phyloP scores from a whole-genome alignment of 2,797 vertebrate genomes.

The Chaetophractus vellerosus region DNA sequence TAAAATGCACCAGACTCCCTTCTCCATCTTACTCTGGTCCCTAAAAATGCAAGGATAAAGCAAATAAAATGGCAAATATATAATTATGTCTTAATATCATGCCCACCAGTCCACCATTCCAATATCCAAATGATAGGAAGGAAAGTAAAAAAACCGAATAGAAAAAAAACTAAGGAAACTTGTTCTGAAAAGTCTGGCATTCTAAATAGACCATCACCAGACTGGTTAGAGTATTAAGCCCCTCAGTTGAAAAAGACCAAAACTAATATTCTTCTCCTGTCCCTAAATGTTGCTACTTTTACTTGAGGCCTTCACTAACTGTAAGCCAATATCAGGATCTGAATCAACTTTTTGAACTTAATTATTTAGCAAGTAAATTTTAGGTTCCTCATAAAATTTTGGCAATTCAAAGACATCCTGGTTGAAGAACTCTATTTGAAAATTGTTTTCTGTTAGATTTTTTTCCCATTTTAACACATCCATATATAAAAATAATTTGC shows the following conservation, averaged over 20 bases:
- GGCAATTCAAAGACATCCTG: background rate
- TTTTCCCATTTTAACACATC: background rate
- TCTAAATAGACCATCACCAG: background rate
- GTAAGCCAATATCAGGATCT: background rate
- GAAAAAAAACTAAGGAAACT: too few species aligned
- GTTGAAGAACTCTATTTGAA: background rate
- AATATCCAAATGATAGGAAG: background rate
- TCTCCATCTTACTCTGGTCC: too few species aligned
- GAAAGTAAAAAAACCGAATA: too few species aligned
- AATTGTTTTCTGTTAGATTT: background rate
- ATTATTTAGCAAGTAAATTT: background rate
- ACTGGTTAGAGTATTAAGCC: background rate
- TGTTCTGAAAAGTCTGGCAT: background rate
- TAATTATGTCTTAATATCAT: background rate
- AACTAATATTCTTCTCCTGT: background rate
- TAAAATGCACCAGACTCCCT: background rate
- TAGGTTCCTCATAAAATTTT: background rate
- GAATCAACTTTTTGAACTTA: background rate
- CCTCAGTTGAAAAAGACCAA: background rate
- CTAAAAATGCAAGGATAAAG: background rate
- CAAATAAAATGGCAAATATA: background rate
- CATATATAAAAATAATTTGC: background rate
- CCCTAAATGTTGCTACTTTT: background rate
- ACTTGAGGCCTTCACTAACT: background rate
- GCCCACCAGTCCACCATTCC: background rate